Percentiles rank a stretch among this genome's conserved stretches.
phyloP scores from a whole-genome alignment of 2,888 invertebrate species.

The Dichetophora obliterata region DNA sequence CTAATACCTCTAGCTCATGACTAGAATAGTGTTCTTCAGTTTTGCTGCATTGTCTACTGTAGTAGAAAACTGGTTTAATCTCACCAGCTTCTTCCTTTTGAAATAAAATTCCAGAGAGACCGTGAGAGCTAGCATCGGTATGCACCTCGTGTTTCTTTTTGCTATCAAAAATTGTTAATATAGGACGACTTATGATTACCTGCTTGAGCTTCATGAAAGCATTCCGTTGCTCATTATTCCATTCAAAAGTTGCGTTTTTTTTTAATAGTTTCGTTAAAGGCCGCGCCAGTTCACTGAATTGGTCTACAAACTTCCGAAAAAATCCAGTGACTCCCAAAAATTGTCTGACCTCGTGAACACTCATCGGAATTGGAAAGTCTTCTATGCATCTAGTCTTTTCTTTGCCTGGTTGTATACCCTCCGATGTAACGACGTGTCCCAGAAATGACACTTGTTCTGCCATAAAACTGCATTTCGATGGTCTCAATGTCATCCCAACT shows the following conservation, averaged over 20 bases:
- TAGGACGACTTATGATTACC: constrained; percentile 26
- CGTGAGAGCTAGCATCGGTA: neutral
- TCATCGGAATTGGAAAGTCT: too few relatives aligned
- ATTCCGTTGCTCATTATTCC: neutral
- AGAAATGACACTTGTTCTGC: constrained; percentile 35
- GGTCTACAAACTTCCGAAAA: constrained; percentile 41
- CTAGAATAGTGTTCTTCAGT: neutral
- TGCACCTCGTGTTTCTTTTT: constrained; percentile 21
- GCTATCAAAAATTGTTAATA: constrained; percentile 21
- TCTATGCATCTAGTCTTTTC: constrained; percentile 40
- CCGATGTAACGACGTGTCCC: constrained; percentile 36
- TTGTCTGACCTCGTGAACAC: constrained; percentile 30
- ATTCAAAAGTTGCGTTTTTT: constrained; percentile 29
- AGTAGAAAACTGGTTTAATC: constrained; percentile 15
- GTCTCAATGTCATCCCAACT: neutral
- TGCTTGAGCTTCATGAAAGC: constrained; percentile 19
- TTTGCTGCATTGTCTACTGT: constrained; percentile 21
- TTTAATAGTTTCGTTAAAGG: constrained; percentile 38
- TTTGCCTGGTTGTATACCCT: constrained; percentile 38
- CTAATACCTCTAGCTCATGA: constrained; percentile 30
- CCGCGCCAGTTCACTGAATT: constrained; percentile 38
- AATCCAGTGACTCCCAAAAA: constrained; percentile 43
- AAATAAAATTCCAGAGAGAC: neutral
- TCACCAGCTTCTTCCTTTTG: neutral
- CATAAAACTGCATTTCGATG: constrained; percentile 43